Evolutionary conservation across 2,888 invertebrate genomes (phyloP).

Genomic region (Neoitamus cyanurus): DNA sequence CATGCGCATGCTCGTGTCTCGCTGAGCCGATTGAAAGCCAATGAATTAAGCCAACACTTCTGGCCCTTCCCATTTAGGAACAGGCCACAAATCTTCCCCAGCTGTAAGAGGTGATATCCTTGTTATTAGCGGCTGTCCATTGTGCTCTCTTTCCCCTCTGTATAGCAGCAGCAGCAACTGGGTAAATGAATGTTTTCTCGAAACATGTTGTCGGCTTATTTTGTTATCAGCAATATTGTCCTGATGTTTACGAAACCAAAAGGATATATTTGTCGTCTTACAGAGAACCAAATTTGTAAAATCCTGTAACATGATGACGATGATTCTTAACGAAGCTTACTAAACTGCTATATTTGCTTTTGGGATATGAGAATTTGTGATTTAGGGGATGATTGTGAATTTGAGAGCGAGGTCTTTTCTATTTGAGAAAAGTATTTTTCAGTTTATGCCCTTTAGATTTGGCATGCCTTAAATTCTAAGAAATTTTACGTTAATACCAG

Average conservation of each 20-base stretch:
- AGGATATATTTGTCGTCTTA: constrained; percentile 15
- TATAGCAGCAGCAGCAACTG: neutral
- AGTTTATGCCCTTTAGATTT: no score
- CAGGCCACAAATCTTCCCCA: neutral
- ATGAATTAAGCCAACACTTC: constrained; percentile 38
- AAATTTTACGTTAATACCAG: no score
- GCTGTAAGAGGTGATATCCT: constrained; percentile 13
- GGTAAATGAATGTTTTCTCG: neutral
- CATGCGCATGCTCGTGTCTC: constrained; percentile 12
- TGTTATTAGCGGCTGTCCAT: constrained; percentile 8
- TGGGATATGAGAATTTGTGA: neutral
- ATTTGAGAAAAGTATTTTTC: neutral
- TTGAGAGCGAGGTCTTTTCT: neutral
- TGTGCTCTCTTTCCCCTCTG: neutral
- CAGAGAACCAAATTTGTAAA: neutral
- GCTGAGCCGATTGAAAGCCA: constrained; percentile 33
- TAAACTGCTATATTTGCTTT: neutral
- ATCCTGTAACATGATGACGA: neutral
- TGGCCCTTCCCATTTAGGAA: neutral
- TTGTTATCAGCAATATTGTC: neutral
- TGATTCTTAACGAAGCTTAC: neutral
- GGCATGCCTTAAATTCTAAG: no score
- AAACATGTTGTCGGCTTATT: constrained; percentile 36
- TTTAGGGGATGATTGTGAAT: neutral
- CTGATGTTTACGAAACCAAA: constrained; percentile 21